Evolutionary conservation across 2,797 vertebrate species (phyloP).

Genomic region (Setipinna tenuifilis): DNA sequence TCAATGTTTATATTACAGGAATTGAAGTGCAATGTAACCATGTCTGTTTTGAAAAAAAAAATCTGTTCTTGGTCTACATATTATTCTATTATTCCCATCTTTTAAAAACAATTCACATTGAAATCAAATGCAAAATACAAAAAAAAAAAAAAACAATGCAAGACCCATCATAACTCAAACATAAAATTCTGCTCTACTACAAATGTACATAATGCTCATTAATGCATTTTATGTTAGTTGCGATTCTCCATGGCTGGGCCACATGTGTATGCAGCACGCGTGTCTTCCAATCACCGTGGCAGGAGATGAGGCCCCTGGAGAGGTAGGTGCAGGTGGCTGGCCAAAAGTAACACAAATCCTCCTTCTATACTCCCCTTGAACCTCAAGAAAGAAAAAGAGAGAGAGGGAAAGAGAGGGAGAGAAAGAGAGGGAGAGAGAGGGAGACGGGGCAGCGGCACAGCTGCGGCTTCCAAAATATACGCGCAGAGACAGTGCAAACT

Average conservation of each 20-base stretch:
- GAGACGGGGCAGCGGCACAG: neutral
- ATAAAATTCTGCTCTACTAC: neutral
- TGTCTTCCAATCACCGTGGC: neutral
- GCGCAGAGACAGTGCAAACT: neutral
- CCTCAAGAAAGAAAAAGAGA: neutral
- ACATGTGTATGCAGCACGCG: neutral
- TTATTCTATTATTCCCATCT: neutral
- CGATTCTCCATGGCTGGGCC: neutral
- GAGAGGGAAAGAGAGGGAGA: neutral
- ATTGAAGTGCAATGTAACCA: constrained; percentile 17
- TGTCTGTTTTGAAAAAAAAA: neutral
- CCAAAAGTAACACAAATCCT: neutral
- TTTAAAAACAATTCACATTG: constrained; percentile 5
- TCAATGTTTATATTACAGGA: constrained; percentile 18
- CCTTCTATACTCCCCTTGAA: neutral
- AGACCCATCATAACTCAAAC: constrained; percentile 6
- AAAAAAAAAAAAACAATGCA: neutral
- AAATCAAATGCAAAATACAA: neutral
- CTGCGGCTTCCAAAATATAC: neutral
- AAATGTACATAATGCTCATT: neutral
- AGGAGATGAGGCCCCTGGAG: neutral
- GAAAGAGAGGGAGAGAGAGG: too few relatives aligned
- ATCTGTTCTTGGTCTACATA: neutral
- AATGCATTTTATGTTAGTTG: neutral
- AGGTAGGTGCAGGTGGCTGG: constrained; percentile 13